Base-by-base conservation (phyloP, 1,140 invertebrate genomes). In the Drosophila seguyi region DNA sequence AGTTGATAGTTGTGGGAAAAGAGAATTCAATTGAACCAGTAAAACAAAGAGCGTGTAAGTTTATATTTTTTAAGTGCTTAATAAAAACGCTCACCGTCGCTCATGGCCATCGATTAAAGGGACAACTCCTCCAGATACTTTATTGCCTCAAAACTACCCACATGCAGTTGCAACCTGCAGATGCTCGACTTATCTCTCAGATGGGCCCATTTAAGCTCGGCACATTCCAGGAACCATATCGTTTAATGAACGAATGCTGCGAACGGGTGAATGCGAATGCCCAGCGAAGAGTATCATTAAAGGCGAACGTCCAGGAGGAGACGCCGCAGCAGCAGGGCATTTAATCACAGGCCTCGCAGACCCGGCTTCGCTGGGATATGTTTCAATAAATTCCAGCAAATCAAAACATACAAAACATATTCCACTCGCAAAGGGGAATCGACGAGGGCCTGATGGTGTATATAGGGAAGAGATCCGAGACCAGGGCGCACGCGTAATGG, bases 361-460 rank as follows among this genome's bases (percentile, higher is more conserved):
- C 42, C 29, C 36, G 52, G 34, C 61, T 65, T 56, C 29, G 48
- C 57, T 76, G 72, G 68, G 69, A 84, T 90, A 90, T 90, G 77
- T 88, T 88, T 88, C 77, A 88, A 88, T 84, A 88, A 90, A 81
- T 87, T 87, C 84, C 83, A 83, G 72, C 76, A 87, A 87, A 88
- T 88, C 84, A 88, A 87, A 85, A 69, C 83, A 86, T 62, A 57
- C 45, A 57, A 68, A 53, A 73, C 50, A 59, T 60, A 74, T 65
- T 56, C 45, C 48, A 41, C 31, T 72, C 53, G 41, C 27, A 20
- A 38, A 44, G 66, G 66, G 47, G 11, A 34, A 39, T 3, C 20
- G 44, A 11, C 20, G 44, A 11, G 63, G 34, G 22, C 31, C 25
- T 29, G 22, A 22, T 38, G 16, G 38, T 27, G 29, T 36, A 50